These are phyloP conservation scores for Itoplectis maculator DNA, from an alignment of 2,888 invertebrate genomes.

Conservation along the genomic window DNA sequence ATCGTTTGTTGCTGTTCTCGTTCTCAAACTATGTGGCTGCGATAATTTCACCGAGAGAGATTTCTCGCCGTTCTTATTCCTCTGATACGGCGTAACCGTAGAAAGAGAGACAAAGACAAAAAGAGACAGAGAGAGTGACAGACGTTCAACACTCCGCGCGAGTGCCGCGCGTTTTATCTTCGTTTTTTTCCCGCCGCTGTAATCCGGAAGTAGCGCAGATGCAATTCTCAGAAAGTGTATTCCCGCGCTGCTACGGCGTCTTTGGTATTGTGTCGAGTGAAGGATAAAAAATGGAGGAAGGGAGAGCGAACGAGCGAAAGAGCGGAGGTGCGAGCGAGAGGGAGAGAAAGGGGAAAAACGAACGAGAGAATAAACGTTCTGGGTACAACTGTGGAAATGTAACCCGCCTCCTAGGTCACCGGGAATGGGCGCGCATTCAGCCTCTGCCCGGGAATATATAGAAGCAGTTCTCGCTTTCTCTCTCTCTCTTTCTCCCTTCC, in stretches of 20 bases:
- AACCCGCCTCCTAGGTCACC: constrained; percentile 50
- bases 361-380: background rate
- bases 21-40: no score
- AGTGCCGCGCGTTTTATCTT: background rate
- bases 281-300: constrained; percentile 13
- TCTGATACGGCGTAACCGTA: no score
- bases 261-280: constrained; percentile 49
- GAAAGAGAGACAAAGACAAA: background rate
- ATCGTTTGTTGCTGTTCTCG: no score
- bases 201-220: constrained; percentile 17
- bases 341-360: constrained; percentile 36
- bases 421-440: constrained; percentile 44
- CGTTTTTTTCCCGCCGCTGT: background rate
- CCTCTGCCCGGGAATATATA: constrained; percentile 8
- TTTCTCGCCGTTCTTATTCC: no score
- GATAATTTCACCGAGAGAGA: no score
- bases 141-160: background rate
- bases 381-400: constrained; percentile 48
- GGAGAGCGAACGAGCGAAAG: constrained; percentile 5
- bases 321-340: background rate
- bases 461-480: background rate
- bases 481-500: no score
- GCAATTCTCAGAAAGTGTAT: constrained; percentile 39
- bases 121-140: background rate
- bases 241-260: constrained; percentile 32